Base-by-base conservation (phyloP, 2,888 invertebrate genomes). In the Lycaena phlaeas region DNA sequence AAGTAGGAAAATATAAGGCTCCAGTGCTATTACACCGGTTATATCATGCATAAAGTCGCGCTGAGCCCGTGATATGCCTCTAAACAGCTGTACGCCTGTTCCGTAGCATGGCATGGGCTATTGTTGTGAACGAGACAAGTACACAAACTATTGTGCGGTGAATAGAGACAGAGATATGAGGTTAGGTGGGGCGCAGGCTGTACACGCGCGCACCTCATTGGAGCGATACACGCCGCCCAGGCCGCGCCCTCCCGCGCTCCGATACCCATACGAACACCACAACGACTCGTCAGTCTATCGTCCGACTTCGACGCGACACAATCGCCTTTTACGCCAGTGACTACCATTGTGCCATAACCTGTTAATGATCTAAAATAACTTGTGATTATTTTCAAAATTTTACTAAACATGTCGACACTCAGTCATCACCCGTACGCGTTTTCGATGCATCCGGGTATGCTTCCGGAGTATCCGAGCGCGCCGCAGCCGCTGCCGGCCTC, bases 361-460 rank as follows among this genome's bases (percentile, higher is more conserved):
- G 70, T 66, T 66, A 61, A 76, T 77, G 73, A 65, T 75, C 56
- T 69, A 61, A 61, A 54, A 59, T 55, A 53, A 48, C 49, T 52
- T 57, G 48, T 53, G 53, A 59, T 57, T 59, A 52, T 50, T 54
- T 56, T 54, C 44, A 50, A 54, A 61, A 46, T 59, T 43, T 18
- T 43, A 34, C 25, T 56, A 36, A 56, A 57, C 51, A 85, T 85
- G 85, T 85, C 85, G 51, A 85, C 85, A 34, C 56, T 85, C 43
- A 81, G 85, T 57, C 85, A 85, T 54, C 85, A 85, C 46, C 85
- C 82, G 56, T 85, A 85, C 68, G 85, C 84, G 64, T 85, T 85
- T 52, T 76, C 84, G 42, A 78, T 85, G 77, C 85, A 85, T 43
- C 79, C 73, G 31, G 74, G 81, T 48, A 82, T 85, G 85, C 54